Base-by-base conservation (phyloP, 2,113 vertebrate species). In the Microtus oregoni region DNA sequence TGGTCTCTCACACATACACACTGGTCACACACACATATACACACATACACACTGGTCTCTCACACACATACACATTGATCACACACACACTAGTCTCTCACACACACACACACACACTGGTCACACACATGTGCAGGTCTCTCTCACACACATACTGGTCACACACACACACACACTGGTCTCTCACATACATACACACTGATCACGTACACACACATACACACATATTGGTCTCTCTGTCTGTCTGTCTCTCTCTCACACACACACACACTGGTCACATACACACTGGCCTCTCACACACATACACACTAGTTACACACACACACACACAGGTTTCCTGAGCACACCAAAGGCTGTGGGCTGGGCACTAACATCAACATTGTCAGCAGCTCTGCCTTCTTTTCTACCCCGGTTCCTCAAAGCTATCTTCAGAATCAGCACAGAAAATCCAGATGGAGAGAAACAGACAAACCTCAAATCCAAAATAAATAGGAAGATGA, bases 401-500 rank as follows among this genome's bases (percentile, higher is more conserved):
- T 73, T 72, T 72, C 68, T 38, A 65, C 41, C 63, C 3, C 1
- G 0, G 32, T 19, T 87, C 68, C 93, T 61, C 79, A 89, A 89
- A 89, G 67, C 72, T 35, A 58, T 26, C 15, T 44, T 86, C 77
- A 55, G 47, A 96, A 95, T 89, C 50, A 88, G 81, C 50, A 67
- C 55, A 67, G 68, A 87, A 77, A 94, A 81, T 76, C 1, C 12
- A 77, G 41, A 44, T 58, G 75, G 47, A 10, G 81, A n/a, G 55
- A 92, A 77, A 67, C n/a, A 89, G 70, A 35, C 86, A 90, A 95
- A 81, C 44, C 38, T 68, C 41, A 92, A 87, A 89, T 79, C 63
- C 52, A 76, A 95, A 85, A 68, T 47, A 67, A 94, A 95, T 78
- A n/a, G 90, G 67, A 93, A 65, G 12, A 61, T 91, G 44, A 86